A percentile compares a stretch with the other conserved stretches of the same genome.
phyloP scores from a whole-genome alignment of 1,140 invertebrate genomes.

The Rhagoletis zephyria region DNA sequence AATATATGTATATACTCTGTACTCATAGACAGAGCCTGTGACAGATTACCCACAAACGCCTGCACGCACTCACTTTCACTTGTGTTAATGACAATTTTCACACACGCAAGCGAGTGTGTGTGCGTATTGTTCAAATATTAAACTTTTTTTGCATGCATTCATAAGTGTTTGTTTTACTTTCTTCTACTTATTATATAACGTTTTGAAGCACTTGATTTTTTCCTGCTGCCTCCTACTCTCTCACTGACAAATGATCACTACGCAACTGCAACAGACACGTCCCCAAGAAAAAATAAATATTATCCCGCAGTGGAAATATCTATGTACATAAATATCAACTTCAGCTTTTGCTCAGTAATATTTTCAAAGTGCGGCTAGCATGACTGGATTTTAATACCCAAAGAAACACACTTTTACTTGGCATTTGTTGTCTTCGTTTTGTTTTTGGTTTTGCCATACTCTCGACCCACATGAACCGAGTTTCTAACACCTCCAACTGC shows the following conservation, averaged over 20 bases:
- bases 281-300: slow-evolving; percentile 25
- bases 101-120: background rate
- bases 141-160: background rate
- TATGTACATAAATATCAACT: background rate
- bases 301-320: background rate
- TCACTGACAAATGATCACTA: slow-evolving; percentile 35
- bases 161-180: slow-evolving; percentile 3
- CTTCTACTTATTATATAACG: slow-evolving; percentile 10
- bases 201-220: background rate
- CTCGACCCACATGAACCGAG: background rate
- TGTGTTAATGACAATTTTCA: slow-evolving; percentile 28
- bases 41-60: too few relatives aligned
- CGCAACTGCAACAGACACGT: slow-evolving; percentile 29
- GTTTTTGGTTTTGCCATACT: background rate
- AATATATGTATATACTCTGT: too few relatives aligned
- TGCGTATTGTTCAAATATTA: background rate
- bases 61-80: background rate
- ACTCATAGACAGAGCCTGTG: too few relatives aligned
- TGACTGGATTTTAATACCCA: background rate
- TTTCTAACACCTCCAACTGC: background rate
- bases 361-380: background rate
- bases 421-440: background rate
- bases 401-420: background rate
- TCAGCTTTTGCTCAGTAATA: background rate
- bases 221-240: background rate